Conservation (phyloP, 2,888 invertebrate species). For the Agonopterix subpropinquella region DNA sequence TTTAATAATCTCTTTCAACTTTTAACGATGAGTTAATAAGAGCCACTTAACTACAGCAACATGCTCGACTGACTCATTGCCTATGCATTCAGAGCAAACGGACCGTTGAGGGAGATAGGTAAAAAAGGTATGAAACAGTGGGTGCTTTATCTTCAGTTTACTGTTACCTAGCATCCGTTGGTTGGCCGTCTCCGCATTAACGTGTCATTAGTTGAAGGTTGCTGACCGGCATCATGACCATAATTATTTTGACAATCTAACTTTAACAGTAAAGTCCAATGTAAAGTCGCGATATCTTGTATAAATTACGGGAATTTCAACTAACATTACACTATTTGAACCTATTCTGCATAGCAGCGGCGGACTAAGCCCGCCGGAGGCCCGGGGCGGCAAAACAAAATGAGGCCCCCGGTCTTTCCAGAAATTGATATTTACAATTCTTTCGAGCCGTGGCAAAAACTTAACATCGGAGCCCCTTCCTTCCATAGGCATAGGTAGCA, state of each 20-base stretch:
- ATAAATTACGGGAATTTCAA: background rate
- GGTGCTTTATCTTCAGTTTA: conserved; percentile 65
- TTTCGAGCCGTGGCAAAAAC: no score
- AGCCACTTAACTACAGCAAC: background rate
- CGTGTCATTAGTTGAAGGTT: conserved; percentile 68
- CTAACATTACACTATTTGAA: no score
- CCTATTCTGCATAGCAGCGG: no score
- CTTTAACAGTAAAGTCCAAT: background rate
- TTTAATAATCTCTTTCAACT: background rate
- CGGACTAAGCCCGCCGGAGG: no score
- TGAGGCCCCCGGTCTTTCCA: no score
- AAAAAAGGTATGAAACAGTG: conserved; percentile 62
- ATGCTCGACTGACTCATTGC: conserved; percentile 67
- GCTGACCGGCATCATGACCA: conserved; percentile 47
- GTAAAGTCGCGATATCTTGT: background rate
- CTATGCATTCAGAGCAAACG: conserved; percentile 65
- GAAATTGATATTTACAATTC: no score
- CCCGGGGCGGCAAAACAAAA: no score
- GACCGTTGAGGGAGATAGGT: conserved; percentile 63
- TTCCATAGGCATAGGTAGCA: no score
- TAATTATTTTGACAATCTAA: background rate
- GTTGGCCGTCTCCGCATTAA: conserved; percentile 53
- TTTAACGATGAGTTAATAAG: background rate
- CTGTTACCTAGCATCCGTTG: conserved; percentile 44
- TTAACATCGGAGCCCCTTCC: no score